Conservation (phyloP, 30 jellyfish, hydroid and myxozoan species). For the Aurelia aurita region DNA sequence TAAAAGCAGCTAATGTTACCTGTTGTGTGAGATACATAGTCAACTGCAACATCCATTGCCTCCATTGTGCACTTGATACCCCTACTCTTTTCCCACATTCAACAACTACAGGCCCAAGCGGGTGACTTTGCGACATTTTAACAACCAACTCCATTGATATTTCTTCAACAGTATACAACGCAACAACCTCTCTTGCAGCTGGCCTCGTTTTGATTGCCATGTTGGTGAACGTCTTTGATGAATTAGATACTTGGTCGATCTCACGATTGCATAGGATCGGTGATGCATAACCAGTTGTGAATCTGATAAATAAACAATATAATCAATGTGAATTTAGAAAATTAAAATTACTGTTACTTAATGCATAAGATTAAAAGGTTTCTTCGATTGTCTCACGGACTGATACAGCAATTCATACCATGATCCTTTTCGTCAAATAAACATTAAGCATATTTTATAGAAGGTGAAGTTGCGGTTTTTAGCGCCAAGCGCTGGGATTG, state of each 20-base stretch:
- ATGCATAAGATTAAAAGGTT: no score
- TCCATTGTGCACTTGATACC: conserved; percentile 93
- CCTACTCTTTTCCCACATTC: conserved; percentile 98
- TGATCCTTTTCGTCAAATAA: no score
- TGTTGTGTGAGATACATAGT: conserved; percentile 88
- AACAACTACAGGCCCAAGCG: conserved; percentile 86
- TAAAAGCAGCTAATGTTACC: conserved; percentile 41
- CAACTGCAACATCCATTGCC: conserved; percentile 98
- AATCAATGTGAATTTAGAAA: background rate
- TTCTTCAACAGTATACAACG: conserved; percentile 92
- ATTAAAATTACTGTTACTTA: no score
- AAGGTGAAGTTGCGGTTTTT: no score
- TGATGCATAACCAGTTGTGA: conserved; percentile 72
- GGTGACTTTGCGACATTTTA: conserved; percentile 88
- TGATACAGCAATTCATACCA: no score
- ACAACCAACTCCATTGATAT: conserved; percentile 95
- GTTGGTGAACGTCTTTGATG: conserved; percentile 77
- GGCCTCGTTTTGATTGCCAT: conserved; percentile 91
- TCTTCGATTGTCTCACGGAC: no score
- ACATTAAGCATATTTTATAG: no score
- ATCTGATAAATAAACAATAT: conserved; percentile 2
- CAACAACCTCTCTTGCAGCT: conserved; percentile 95
- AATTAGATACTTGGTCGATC: conserved; percentile 47
- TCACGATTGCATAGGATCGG: conserved; percentile 91
- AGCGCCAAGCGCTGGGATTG: no score